phyloP scores from a whole-genome alignment of 92 coral and sea anemone species.

The Phenganax stokvisi region DNA sequence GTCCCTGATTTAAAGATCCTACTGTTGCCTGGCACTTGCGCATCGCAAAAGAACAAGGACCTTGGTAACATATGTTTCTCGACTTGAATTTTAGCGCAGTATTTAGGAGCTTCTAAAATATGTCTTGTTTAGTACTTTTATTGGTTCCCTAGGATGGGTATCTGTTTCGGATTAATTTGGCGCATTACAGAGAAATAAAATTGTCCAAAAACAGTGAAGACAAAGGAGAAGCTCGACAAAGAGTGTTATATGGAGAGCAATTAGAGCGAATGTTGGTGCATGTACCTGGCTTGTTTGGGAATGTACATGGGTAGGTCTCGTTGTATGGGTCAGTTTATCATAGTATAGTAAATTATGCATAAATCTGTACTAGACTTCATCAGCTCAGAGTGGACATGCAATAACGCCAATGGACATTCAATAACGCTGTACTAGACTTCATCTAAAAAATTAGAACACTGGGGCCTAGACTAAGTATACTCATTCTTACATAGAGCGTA shows the following conservation, averaged over 20 bases:
- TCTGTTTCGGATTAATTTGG: slow-evolving; percentile 74
- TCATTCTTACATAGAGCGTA: too few relatives aligned
- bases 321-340: background rate
- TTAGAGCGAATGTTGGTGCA: slow-evolving; percentile 60
- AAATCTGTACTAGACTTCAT: background rate
- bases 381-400: too few relatives aligned
- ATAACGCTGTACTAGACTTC: too few relatives aligned
- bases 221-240: slow-evolving; percentile 28
- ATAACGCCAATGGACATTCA: too few relatives aligned
- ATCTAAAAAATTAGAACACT: too few relatives aligned
- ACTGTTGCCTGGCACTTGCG: too few relatives aligned
- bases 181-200: slow-evolving; percentile 88
- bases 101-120: background rate
- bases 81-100: background rate
- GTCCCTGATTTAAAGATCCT: too few relatives aligned
- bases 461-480: too few relatives aligned
- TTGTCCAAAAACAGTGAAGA: slow-evolving; percentile 55
- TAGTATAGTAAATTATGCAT: background rate
- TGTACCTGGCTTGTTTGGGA: slow-evolving; percentile 69
- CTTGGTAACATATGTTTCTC: too few relatives aligned
- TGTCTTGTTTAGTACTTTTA: background rate
- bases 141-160: slow-evolving; percentile 61
- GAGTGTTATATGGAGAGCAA: slow-evolving; percentile 40
- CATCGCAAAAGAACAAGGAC: too few relatives aligned
- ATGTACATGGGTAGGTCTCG: slow-evolving; percentile 62